phyloP scores from a whole-genome alignment of 2,797 vertebrate species.

The Denticeps clupeoides region DNA sequence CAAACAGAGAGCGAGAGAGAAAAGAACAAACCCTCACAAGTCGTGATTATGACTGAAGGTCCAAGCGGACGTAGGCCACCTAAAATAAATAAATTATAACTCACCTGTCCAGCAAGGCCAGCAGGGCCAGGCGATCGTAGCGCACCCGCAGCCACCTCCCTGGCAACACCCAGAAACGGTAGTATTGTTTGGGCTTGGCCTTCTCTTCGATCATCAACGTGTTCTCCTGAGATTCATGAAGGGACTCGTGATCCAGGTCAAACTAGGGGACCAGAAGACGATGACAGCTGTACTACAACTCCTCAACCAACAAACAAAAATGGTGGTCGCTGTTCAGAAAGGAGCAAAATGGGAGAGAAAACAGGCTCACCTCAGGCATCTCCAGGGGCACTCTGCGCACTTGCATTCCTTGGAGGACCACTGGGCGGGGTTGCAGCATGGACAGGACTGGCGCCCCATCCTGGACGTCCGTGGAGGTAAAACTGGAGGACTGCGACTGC shows the following conservation, averaged over 20 bases:
- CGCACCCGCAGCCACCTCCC: conserved; percentile 80
- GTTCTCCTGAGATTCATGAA: conserved; percentile 87
- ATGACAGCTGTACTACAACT: no score
- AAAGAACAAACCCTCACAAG: no score
- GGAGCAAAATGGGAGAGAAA: no score
- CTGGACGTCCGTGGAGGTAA: conserved; percentile 78
- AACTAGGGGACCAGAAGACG: conserved; percentile 48
- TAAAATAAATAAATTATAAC: no score
- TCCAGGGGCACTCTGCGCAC: conserved; percentile 80
- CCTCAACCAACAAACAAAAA: no score
- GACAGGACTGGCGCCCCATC: conserved; percentile 66
- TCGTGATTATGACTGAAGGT: no score
- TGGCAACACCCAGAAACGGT: conserved; percentile 82
- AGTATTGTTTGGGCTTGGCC: conserved; percentile 79
- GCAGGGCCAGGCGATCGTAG: conserved; percentile 78
- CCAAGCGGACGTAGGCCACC: no score
- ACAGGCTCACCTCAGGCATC: conserved; percentile 78
- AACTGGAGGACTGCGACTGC: conserved; percentile 85
- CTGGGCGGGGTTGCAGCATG: conserved; percentile 72
- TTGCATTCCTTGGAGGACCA: conserved; percentile 86
- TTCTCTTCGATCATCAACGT: conserved; percentile 85
- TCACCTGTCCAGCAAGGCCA: conserved; percentile 81
- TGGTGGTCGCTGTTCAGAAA: no score
- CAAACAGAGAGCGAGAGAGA: neutral
- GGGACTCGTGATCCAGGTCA: conserved; percentile 82